A percentile compares a stretch with the other conserved stretches of the same genome.
phyloP scores from a whole-genome alignment of 2,797 vertebrate species.

The Melanotaenia maccullochi region DNA sequence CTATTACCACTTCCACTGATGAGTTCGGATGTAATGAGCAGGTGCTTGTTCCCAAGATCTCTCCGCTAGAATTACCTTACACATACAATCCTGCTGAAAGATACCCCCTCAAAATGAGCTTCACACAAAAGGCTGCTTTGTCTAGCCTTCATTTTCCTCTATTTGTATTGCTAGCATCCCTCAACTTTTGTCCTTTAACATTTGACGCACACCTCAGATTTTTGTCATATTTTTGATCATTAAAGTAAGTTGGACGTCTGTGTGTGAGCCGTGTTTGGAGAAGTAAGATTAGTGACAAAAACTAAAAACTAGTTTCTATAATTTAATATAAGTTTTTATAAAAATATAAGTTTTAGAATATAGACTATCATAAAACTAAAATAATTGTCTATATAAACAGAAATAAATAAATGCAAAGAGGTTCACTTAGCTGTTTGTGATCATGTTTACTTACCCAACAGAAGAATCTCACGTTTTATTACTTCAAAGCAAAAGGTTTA shows the following conservation, averaged over 20 bases:
- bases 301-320: constrained; percentile 47
- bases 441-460: neutral
- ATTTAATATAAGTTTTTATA: constrained; percentile 7
- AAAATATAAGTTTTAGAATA: neutral
- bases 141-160: constrained; percentile 32
- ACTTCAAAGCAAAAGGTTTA: neutral
- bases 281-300: constrained; percentile 48
- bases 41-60: constrained; percentile 56
- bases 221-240: constrained; percentile 13
- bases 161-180: constrained; percentile 28
- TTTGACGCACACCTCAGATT: constrained; percentile 34
- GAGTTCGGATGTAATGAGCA: constrained; percentile 75
- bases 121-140: constrained; percentile 50
- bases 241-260: constrained; percentile 28
- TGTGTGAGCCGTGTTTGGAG: constrained; percentile 47
- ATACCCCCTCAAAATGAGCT: constrained; percentile 38
- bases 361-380: neutral
- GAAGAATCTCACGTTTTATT: neutral
- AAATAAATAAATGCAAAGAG: neutral
- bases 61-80: constrained; percentile 65
- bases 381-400: neutral
- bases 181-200: constrained; percentile 26
- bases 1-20: constrained; percentile 66
- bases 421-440: neutral
- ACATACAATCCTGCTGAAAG: constrained; percentile 58